Evolutionary conservation across 2,113 vertebrate species (phyloP).

Genomic region (Abramis brama): DNA sequence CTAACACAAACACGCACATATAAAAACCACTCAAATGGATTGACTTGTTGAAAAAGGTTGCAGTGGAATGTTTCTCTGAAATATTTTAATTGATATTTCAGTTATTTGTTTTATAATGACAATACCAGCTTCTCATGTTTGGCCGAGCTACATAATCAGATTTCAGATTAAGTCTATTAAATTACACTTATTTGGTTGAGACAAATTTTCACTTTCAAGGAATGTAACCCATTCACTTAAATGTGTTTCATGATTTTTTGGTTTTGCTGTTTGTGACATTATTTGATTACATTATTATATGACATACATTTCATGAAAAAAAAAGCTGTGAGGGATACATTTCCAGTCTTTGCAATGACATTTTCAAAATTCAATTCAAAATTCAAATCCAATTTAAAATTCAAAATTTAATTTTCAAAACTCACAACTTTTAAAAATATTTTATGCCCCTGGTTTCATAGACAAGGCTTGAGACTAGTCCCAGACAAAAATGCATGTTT

Average conservation of each 20-base stretch:
- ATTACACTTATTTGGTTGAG: neutral
- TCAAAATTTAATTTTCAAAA: too few species aligned
- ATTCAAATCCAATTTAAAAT: too few species aligned
- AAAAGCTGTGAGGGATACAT: too few species aligned
- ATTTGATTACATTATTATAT: too few species aligned
- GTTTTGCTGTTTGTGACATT: too few species aligned
- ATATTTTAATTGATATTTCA: neutral
- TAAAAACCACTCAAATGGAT: neutral
- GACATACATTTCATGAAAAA: too few species aligned
- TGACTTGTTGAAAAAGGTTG: neutral
- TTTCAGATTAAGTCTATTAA: neutral
- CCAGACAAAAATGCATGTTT: too few species aligned
- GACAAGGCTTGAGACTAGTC: too few species aligned
- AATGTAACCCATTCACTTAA: neutral
- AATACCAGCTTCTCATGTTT: neutral
- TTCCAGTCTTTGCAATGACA: too few species aligned
- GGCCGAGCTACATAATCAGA: neutral
- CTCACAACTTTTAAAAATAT: too few species aligned
- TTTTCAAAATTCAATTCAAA: too few species aligned
- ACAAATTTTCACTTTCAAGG: neutral
- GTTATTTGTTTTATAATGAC: neutral
- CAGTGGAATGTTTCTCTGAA: neutral
- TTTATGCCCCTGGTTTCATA: too few species aligned
- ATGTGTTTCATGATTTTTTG: neutral
- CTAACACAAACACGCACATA: constrained; percentile 19